Evolutionary conservation across 2,113 vertebrate genomes (phyloP).

Genomic region (Gadus macrocephalus): DNA sequence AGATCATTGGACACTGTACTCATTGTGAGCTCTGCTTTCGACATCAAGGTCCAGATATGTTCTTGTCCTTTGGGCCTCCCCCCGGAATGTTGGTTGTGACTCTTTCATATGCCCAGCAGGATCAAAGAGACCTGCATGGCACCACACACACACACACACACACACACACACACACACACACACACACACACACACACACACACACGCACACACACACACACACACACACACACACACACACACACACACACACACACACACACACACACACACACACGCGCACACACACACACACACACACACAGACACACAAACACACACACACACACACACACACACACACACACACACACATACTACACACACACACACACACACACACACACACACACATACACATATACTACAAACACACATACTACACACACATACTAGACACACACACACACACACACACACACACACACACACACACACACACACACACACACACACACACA

Average conservation of each 20-base stretch:
- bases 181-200: background rate
- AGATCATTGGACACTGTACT: constrained; percentile 12
- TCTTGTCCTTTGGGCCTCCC: constrained; percentile 30
- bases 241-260: background rate
- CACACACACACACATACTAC: background rate
- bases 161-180: background rate
- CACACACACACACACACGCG: too few species aligned
- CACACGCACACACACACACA: constrained; percentile 4
- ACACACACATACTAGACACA: background rate
- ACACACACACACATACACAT: too few species aligned
- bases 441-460: too few species aligned
- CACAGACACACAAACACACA: too few species aligned
- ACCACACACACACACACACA: background rate
- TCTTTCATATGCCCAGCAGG: background rate
- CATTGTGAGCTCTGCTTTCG: constrained; percentile 22
- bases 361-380: too few species aligned
- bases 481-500: too few species aligned
- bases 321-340: background rate
- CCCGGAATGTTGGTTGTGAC: constrained; percentile 46
- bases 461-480: too few species aligned
- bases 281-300: too few species aligned
- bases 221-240: background rate
- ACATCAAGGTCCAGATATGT: constrained; percentile 27
- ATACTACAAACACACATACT: background rate
- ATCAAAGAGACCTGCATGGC: background rate